phyloP scores from a whole-genome alignment of 2,113 vertebrate species.

The Alectura lathami region DNA sequence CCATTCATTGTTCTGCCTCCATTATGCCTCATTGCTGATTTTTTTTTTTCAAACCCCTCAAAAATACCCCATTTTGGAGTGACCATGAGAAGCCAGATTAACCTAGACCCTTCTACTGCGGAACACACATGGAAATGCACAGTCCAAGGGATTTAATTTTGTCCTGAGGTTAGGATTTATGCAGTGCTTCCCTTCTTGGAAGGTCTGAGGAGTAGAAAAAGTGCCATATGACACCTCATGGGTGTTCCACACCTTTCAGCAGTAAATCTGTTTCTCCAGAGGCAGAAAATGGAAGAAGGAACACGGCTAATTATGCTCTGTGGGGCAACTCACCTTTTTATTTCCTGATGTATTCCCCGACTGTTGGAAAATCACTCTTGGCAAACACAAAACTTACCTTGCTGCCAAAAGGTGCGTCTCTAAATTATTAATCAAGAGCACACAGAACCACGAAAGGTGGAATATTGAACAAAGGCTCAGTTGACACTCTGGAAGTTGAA shows the following conservation, averaged over 20 bases:
- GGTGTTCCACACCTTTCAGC: background rate
- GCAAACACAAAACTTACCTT: conserved; percentile 49
- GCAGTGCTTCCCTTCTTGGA: background rate
- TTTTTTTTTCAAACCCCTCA: background rate
- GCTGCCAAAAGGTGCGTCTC: conserved; percentile 20
- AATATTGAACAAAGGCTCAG: conserved; percentile 62
- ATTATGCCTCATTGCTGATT: background rate
- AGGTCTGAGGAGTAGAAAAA: background rate
- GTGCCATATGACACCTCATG: background rate
- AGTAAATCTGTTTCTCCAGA: background rate
- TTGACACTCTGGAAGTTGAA: conserved; percentile 68
- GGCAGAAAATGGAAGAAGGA: background rate
- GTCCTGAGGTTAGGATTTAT: background rate
- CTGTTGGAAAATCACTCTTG: conserved; percentile 57
- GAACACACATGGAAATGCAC: background rate
- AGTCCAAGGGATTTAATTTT: background rate
- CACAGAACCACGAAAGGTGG: conserved; percentile 32
- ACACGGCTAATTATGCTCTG: background rate
- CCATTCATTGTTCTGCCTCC: background rate
- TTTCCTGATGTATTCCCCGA: conserved; percentile 4
- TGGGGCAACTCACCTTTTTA: conserved; percentile 1
- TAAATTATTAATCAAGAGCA: conserved; percentile 65
- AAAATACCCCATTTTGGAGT: accelerated
- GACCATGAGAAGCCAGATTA: background rate
- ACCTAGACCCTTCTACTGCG: background rate